Percentiles rank a stretch among this genome's conserved stretches.
Conservation (phyloP, 2,113 vertebrate genomes). For the Nanorana parkeri region DNA sequence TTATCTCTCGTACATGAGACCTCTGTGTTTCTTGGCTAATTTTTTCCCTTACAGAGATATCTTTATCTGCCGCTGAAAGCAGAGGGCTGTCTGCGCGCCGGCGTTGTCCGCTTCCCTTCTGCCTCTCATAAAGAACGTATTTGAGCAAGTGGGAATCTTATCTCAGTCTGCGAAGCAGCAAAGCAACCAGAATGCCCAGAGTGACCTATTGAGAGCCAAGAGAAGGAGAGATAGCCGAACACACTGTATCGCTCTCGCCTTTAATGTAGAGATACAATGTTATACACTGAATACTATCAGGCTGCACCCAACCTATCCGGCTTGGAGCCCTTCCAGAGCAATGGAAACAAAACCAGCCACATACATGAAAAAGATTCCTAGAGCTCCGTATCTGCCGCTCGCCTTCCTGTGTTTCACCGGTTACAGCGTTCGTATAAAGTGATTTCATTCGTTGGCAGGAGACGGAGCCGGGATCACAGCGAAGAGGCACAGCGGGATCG, state of each 20-base stretch:
- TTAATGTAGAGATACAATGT: constrained; percentile 14
- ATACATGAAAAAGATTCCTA: background rate
- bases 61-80: constrained; percentile 19
- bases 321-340: background rate
- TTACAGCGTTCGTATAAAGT: constrained; percentile 2
- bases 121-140: background rate
- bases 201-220: background rate
- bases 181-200: background rate
- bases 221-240: background rate
- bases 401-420: constrained; percentile 26
- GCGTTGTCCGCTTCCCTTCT: background rate
- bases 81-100: background rate
- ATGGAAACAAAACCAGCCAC: constrained; percentile 17
- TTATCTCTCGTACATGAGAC: background rate
- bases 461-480: background rate
- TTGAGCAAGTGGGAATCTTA: constrained; percentile 8
- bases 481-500: background rate
- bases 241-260: background rate
- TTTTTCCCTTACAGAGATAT: background rate
- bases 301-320: constrained; percentile 32
- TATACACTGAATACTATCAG: constrained; percentile 45
- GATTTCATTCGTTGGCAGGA: constrained; percentile 43
- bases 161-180: background rate
- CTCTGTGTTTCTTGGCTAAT: constrained; percentile 4
- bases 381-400: background rate